These are phyloP conservation scores for Anabacerthia variegaticeps DNA, from an alignment of 2,797 vertebrate genomes.

Conservation along the genomic window DNA sequence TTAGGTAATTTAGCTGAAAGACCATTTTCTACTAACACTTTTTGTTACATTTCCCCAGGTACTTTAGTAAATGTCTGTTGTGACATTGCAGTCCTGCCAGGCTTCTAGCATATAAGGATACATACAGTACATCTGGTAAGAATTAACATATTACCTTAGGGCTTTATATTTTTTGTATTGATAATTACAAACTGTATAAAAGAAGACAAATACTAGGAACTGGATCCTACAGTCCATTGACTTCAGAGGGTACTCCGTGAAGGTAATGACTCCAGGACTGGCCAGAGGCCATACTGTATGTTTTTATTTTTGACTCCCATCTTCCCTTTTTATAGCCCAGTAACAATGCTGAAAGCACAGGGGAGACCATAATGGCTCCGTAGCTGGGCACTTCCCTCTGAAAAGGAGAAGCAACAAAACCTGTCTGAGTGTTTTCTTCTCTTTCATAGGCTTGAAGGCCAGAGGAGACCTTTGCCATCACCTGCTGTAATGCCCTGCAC, in stretches of 20 bases:
- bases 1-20: slow-evolving; percentile 87
- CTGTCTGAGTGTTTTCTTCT: slow-evolving; percentile 1
- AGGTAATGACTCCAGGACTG: background rate
- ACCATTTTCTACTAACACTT: slow-evolving; percentile 83
- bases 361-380: background rate
- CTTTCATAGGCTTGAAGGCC: background rate
- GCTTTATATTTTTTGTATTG: slow-evolving; percentile 58
- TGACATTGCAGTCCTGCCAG: slow-evolving; percentile 79
- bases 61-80: slow-evolving; percentile 82
- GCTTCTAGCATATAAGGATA: slow-evolving; percentile 72
- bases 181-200: slow-evolving; percentile 69
- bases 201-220: slow-evolving; percentile 63
- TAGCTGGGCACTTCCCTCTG: background rate
- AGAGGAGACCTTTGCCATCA: background rate
- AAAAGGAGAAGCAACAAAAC: background rate
- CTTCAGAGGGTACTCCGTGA: background rate
- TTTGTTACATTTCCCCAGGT: slow-evolving; percentile 82
- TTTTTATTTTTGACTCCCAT: slow-evolving; percentile 48
- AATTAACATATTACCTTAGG: slow-evolving; percentile 75
- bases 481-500: background rate
- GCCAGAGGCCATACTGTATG: background rate
- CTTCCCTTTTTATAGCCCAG: slow-evolving; percentile 10
- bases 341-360: slow-evolving; percentile 18
- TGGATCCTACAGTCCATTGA: background rate
- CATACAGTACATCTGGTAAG: slow-evolving; percentile 73